Base-by-base conservation (phyloP, 2,113 vertebrate genomes). In the Gymnogyps californianus region DNA sequence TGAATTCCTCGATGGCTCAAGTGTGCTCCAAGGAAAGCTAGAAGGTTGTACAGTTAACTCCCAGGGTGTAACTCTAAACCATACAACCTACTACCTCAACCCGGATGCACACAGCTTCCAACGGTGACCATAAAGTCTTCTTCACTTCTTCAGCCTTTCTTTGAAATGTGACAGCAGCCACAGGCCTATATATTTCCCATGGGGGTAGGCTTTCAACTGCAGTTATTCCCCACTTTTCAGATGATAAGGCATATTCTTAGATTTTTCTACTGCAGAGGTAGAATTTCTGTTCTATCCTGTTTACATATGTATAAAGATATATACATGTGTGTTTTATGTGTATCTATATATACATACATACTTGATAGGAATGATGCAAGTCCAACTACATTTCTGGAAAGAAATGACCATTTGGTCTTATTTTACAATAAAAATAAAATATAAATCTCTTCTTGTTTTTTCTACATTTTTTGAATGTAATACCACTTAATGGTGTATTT, bases 21-120 rank as follows among this genome's bases (percentile, higher is more conserved):
- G 99, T 99, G 99, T 99, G 98, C 99, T 99, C 99, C 99, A 99
- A 99, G 99, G 99, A 99, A 99, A 99, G 99, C 99, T 99, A 99
- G 99, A 99, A 99, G 99, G 99, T 99, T 99, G 99, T 99, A 99
- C 99, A 99, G 99, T 99, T 99, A 99, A 99, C 99, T 99, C 99
- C 99, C 99, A 99, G 98, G 99, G 98, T 99, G 98, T 99, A 98
- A 99, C 99, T 99, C 99, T 99, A 99, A 99, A 99, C 99, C 99
- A 99, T 99, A 99, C 99, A 99, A 99, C 99, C 99, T 99, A 99
- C 99, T 99, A 99, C 99, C 99, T 99, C 99, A 99, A 99, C 99
- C 99, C 98, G 99, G 99, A 99, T 99, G 99, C 99, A 99, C 99
- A 99, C 99, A 99, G 98, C 97, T 99, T 99, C 98, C 97, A 10